phyloP scores from a whole-genome alignment of 2,797 vertebrate species.

The Pseudomugil tenellus region DNA sequence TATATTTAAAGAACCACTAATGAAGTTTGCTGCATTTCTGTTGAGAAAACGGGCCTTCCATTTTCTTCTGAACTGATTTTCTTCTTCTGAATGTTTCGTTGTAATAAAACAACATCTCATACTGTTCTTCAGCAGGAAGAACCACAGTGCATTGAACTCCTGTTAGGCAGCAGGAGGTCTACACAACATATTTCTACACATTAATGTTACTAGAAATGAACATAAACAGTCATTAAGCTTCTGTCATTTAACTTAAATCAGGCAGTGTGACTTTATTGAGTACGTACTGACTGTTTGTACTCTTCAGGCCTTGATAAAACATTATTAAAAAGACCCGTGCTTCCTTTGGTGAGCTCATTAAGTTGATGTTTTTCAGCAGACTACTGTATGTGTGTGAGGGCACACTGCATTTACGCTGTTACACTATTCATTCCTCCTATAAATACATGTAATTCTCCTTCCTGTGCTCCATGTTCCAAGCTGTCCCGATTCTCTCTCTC shows the following conservation, averaged over 20 bases:
- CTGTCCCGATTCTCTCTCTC: constrained; percentile 49
- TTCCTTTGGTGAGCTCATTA: constrained; percentile 38
- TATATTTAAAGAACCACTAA: constrained; percentile 26
- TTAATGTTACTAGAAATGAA: constrained; percentile 37
- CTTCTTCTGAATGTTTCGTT: constrained; percentile 22
- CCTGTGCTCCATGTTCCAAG: constrained; percentile 30
- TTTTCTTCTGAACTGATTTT: constrained; percentile 29
- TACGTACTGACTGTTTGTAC: not conserved
- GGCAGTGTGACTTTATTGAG: constrained; percentile 3
- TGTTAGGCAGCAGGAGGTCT: not conserved
- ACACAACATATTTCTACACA: not conserved
- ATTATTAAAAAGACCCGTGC: constrained; percentile 54
- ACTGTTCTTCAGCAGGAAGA: constrained; percentile 1
- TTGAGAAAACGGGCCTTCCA: not conserved
- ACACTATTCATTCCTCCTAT: constrained; percentile 22
- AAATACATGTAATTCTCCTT: constrained; percentile 42
- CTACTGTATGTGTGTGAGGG: constrained; percentile 15
- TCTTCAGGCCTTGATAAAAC: constrained; percentile 32
- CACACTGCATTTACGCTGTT: constrained; percentile 8
- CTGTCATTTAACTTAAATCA: constrained; percentile 7
- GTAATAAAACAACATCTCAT: constrained; percentile 30
- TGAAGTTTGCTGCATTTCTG: not conserved
- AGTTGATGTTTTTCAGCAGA: constrained; percentile 32
- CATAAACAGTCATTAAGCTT: constrained; percentile 39
- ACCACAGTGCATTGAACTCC: constrained; percentile 5